Evolutionary conservation across 2,797 vertebrate species (phyloP), one percentile per base, ranked within the genome.

Genomic region (Melanogrammus aeglefinus): DNA sequence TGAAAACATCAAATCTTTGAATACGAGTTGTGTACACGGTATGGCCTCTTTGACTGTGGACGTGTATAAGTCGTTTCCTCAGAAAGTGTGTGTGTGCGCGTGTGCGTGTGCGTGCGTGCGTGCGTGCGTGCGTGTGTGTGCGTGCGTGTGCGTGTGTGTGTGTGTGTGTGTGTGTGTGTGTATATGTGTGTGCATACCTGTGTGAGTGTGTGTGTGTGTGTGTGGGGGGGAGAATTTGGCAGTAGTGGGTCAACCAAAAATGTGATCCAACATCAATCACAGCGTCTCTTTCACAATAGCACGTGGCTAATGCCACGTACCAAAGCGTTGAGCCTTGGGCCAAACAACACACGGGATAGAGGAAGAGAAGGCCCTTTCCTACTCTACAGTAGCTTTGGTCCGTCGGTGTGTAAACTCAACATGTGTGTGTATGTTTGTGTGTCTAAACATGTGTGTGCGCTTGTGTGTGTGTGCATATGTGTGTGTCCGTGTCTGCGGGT

Each of bases 201-300:
- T 29, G 66, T 29, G 66, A 13, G 69, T 31, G 29, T 70, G 69
- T 70, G 69, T 70, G 27, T 27, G 69, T 70, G 69, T 27, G 69
- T 70, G 69, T 31, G 12, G 14, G 69, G 29, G 69, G 14, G 29
- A 10, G 69, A 27, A 70, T 29, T 29, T 12, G 8, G 69, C 27
- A 70, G 69, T 70, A 12, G 24, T 70, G 24, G 9, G 27, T 31
- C 29, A 2, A 70, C 27, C 69, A 29, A 57, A 70, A 31, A 29
- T 33, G 24, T 27, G 9, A 18, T 31, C 31, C 69, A 70, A 70
- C 21, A 27, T 31, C 69, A 27, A 70, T 29, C 9, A 70, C 63
- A 70, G 69, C 69, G n/a, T 70, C 69, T 70, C 24, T 70, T 70
- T 70, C 69, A 70, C 69, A 70, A 70, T 70, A 70, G 69, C 13